These are phyloP conservation scores for Lycocerus yunnanus DNA, from an alignment of 2,888 invertebrate species.

Conservation along the genomic window DNA sequence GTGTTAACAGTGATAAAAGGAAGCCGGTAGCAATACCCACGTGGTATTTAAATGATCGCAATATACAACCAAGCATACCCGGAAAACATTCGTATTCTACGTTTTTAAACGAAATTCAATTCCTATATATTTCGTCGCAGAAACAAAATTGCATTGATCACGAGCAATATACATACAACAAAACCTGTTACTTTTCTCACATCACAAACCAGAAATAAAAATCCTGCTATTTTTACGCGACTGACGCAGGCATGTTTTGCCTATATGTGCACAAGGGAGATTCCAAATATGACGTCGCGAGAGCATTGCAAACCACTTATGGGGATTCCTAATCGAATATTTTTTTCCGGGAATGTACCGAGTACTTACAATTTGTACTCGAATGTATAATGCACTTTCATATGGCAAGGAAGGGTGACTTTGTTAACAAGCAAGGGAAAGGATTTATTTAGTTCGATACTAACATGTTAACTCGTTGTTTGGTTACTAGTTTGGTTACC, in stretches of 20 bases:
- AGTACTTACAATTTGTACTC: neutral
- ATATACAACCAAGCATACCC: neutral
- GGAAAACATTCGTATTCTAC: neutral
- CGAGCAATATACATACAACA: neutral
- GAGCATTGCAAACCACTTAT: neutral
- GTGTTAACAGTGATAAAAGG: constrained; percentile 18
- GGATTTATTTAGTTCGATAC: neutral
- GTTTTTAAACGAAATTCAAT: constrained; percentile 3
- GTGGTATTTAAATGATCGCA: constrained; percentile 15
- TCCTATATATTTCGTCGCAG: neutral
- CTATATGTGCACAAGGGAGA: neutral
- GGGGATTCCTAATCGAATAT: neutral
- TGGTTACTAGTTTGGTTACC: neutral
- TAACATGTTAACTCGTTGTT: neutral
- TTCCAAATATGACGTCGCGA: neutral
- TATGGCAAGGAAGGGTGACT: neutral
- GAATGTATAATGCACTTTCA: neutral
- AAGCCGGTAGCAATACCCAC: constrained; percentile 17
- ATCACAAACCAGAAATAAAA: neutral
- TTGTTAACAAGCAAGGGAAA: neutral
- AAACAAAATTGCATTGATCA: neutral
- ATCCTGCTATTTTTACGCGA: neutral
- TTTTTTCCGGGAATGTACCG: neutral
- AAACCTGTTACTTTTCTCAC: neutral
- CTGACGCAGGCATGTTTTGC: neutral